phyloP scores from a whole-genome alignment of 2,888 invertebrate species.

The Drosophila meridiana region DNA sequence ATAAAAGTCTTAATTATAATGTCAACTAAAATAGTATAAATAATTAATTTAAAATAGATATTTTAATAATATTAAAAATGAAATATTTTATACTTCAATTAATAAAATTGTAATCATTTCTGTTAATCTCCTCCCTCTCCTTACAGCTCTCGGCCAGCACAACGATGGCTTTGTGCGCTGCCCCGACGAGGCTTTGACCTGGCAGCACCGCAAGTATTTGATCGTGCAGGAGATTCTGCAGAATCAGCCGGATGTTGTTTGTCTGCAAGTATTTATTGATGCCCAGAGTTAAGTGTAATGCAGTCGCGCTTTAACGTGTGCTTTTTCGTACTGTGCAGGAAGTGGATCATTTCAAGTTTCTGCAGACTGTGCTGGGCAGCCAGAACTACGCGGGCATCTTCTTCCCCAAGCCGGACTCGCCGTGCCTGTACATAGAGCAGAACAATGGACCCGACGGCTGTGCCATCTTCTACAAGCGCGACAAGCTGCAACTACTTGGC shows the following conservation, averaged over 20 bases:
- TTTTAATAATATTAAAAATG: too few relatives aligned
- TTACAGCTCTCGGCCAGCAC: slow-evolving; percentile 88
- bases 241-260: slow-evolving; percentile 89
- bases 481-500: slow-evolving; percentile 87
- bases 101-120: neutral
- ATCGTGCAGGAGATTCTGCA: slow-evolving; percentile 90
- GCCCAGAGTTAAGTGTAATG: neutral
- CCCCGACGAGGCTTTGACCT: slow-evolving; percentile 89
- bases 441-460: slow-evolving; percentile 93
- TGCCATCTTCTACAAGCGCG: slow-evolving; percentile 89
- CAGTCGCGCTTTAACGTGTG: slow-evolving; percentile 61
- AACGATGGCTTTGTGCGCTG: slow-evolving; percentile 90
- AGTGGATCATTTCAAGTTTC: slow-evolving; percentile 90
- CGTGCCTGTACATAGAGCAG: slow-evolving; percentile 89
- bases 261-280: slow-evolving; percentile 87
- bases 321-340: slow-evolving; percentile 85
- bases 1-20: too few relatives aligned
- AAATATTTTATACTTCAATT: neutral
- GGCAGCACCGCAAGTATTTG: slow-evolving; percentile 88
- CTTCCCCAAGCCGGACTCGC: slow-evolving; percentile 91
- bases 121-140: neutral
- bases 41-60: too few relatives aligned
- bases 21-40: too few relatives aligned
- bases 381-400: slow-evolving; percentile 90
- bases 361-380: slow-evolving; percentile 87